phyloP scores from a whole-genome alignment of 2,113 vertebrate species.

The Apteryx owenii region DNA sequence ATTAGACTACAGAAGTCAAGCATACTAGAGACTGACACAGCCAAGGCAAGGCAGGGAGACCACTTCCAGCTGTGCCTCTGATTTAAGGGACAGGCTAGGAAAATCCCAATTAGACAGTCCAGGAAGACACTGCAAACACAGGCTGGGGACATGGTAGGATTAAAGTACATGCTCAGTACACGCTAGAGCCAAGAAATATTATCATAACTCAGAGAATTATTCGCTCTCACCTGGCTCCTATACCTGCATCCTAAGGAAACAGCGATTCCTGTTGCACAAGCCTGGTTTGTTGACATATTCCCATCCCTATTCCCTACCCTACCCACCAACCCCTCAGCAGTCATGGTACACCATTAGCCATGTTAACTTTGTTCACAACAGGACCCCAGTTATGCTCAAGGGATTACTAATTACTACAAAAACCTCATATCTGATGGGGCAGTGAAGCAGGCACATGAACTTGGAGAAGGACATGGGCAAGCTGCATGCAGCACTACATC shows the following conservation, averaged over 20 bases:
- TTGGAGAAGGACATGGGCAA: rapidly evolving
- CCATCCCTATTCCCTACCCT: neutral
- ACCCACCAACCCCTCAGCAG: neutral
- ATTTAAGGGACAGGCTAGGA: neutral
- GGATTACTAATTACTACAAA: neutral
- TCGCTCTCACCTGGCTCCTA: neutral
- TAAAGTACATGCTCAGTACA: too few species aligned
- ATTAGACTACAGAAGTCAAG: rapidly evolving
- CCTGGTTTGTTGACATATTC: rapidly evolving
- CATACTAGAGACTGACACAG: rapidly evolving
- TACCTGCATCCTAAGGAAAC: too few species aligned
- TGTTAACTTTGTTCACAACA: rapidly evolving
- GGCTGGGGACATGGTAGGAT: too few species aligned
- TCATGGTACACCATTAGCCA: rapidly evolving
- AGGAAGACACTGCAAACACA: too few species aligned
- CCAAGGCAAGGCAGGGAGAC: neutral
- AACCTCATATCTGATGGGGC: too few species aligned
- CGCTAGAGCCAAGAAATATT: neutral
- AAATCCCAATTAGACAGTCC: too few species aligned
- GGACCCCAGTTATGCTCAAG: rapidly evolving
- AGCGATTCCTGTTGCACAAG: rapidly evolving
- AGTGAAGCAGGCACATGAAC: neutral
- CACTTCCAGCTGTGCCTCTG: neutral
- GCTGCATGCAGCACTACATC: rapidly evolving
- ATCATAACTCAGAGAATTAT: rapidly evolving